Percentiles rank a stretch among this genome's conserved stretches.
phyloP scores from a whole-genome alignment of 2,888 invertebrate genomes.

The Nomada flava region DNA sequence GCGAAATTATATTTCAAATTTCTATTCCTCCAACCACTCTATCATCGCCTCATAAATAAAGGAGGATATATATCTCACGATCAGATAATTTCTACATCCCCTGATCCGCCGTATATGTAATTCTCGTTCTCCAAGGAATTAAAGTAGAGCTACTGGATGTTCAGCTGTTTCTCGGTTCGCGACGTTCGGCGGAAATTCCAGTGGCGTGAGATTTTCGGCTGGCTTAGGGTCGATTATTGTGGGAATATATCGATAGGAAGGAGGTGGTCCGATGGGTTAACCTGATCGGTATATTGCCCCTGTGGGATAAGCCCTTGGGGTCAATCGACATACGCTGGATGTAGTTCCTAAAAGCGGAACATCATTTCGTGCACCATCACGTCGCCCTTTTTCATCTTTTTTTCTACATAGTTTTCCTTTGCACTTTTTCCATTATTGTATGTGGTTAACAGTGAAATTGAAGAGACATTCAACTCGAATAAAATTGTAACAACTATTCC shows the following conservation, averaged over 20 bases:
- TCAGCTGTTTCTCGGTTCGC: neutral
- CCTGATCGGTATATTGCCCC: constrained; percentile 63
- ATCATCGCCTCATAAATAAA: no score
- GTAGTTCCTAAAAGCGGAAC: constrained; percentile 40
- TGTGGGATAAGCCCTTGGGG: constrained; percentile 46
- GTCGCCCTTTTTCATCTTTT: neutral
- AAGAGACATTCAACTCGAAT: no score
- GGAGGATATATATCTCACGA: no score
- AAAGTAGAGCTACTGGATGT: neutral
- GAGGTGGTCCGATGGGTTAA: constrained; percentile 40
- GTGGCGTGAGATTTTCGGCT: constrained; percentile 39
- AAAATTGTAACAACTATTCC: no score
- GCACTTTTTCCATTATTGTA: neutral
- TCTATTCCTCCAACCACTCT: no score
- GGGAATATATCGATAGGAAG: constrained; percentile 54
- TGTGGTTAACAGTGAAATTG: no score
- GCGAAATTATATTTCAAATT: no score
- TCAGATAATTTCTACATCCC: no score
- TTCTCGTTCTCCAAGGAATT: constrained; percentile 13
- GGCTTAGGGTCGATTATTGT: constrained; percentile 61
- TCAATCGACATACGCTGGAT: constrained; percentile 56
- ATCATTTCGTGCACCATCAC: neutral
- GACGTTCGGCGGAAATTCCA: neutral
- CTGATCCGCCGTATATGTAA: neutral
- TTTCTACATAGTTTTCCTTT: neutral